Percentiles rank a stretch among this genome's conserved stretches.
Evolutionary conservation across 2,888 invertebrate species (phyloP).

Genomic region (Drepanosiphum platanoidis): DNA sequence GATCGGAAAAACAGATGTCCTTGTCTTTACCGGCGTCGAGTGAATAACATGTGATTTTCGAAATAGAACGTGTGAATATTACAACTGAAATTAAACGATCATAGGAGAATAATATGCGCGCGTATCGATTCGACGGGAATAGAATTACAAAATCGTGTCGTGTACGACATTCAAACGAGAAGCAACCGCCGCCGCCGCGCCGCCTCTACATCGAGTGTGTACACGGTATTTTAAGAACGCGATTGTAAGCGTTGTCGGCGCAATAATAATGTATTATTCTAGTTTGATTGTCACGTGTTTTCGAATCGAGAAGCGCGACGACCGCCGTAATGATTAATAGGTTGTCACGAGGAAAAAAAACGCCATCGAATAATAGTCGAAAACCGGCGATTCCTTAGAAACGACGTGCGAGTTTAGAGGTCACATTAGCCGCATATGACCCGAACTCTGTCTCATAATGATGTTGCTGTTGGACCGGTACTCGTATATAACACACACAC

Average conservation of each 20-base stretch:
- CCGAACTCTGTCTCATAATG: neutral
- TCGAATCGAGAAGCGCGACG: too few relatives aligned
- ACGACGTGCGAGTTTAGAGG: neutral
- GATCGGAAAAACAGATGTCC: too few relatives aligned
- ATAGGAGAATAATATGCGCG: neutral
- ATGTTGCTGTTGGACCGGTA: neutral
- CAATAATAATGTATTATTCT: too few relatives aligned
- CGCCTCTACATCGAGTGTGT: too few relatives aligned
- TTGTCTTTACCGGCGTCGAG: neutral
- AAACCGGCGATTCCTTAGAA: neutral
- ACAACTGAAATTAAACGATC: neutral
- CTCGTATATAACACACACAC: neutral
- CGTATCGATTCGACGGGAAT: neutral
- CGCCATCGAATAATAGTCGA: neutral
- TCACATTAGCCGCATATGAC: neutral
- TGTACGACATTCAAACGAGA: too few relatives aligned
- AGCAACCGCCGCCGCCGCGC: too few relatives aligned
- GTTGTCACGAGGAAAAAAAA: too few relatives aligned
- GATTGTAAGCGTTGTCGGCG: too few relatives aligned
- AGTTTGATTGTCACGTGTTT: too few relatives aligned
- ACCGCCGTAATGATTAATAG: too few relatives aligned
- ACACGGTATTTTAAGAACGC: too few relatives aligned
- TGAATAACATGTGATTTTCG: neutral
- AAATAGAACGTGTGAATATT: constrained; percentile 18
- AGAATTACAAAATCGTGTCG: neutral